Percentiles rank a stretch among this genome's conserved stretches.
phyloP scores from a whole-genome alignment of 2,797 vertebrate species.

The Myotis findleyi region DNA sequence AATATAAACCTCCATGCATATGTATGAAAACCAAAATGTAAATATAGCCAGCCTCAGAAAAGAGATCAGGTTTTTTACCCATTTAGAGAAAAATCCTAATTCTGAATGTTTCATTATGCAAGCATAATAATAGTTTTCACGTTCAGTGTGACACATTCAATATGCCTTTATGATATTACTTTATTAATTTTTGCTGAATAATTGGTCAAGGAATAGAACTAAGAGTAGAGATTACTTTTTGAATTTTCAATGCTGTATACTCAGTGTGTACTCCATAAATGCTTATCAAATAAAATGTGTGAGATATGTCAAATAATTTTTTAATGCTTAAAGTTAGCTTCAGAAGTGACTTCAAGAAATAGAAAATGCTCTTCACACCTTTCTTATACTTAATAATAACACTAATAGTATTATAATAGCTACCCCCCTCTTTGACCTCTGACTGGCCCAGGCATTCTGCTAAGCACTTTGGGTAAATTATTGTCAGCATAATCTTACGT shows the following conservation, averaged over 20 bases:
- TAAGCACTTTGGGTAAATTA: neutral
- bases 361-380: neutral
- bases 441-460: neutral
- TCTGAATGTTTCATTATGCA: neutral
- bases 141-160: neutral
- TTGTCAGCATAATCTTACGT: neutral
- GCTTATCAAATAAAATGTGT: neutral
- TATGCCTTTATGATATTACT: neutral
- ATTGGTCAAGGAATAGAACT: neutral
- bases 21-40: constrained; percentile 57
- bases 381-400: neutral
- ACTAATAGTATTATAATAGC: neutral
- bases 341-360: neutral
- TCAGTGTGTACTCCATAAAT: neutral
- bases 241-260: neutral
- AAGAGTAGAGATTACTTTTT: neutral
- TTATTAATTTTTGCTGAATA: constrained; percentile 22
- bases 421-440: neutral
- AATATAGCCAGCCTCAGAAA: constrained; percentile 45
- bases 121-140: neutral
- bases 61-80: neutral
- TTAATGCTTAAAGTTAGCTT: neutral
- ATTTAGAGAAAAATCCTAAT: neutral
- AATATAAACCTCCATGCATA: constrained; percentile 61
- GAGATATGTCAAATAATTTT: neutral